Evolutionary conservation across 2,888 invertebrate species (phyloP).

Genomic region (Scaptodrosophila latifasciaeformis): DNA sequence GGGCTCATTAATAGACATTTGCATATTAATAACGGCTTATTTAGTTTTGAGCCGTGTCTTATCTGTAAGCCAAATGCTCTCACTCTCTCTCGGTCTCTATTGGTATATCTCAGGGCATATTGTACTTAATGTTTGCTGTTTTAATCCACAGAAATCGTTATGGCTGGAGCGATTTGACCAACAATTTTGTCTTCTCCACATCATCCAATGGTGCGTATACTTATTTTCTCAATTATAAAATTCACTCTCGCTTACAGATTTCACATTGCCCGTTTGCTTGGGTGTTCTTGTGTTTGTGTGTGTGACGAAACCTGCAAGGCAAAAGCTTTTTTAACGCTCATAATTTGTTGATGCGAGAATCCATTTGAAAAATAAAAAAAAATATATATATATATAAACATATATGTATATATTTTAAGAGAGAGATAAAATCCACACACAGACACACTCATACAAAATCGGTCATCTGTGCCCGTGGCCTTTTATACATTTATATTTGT

Average conservation of each 20-base stretch:
- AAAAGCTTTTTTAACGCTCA: constrained; percentile 17
- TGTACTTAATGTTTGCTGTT: too few relatives aligned
- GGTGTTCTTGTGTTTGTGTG: constrained; percentile 9
- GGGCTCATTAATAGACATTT: constrained; percentile 34
- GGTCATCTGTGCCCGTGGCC: constrained; percentile 24
- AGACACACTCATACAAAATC: not conserved
- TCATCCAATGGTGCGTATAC: constrained; percentile 78
- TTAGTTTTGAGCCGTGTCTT: constrained; percentile 9
- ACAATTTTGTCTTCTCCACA: constrained; percentile 80
- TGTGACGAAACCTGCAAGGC: constrained; percentile 1
- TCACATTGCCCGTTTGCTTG: not conserved
- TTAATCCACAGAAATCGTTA: constrained; percentile 78
- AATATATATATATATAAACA: constrained; percentile 1
- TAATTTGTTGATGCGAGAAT: constrained; percentile 1
- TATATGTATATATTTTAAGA: too few relatives aligned
- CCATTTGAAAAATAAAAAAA: constrained; percentile 1
- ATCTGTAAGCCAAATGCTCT: too few relatives aligned
- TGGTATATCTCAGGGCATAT: too few relatives aligned
- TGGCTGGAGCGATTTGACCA: constrained; percentile 81
- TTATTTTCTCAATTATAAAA: too few relatives aligned
- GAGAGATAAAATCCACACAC: constrained; percentile 27
- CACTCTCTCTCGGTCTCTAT: too few relatives aligned
- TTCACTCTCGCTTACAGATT: too few relatives aligned
- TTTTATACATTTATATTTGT: constrained; percentile 5
- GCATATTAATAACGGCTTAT: constrained; percentile 41